These are phyloP conservation scores for Sinocyclocheilus anophthalmus DNA, from an alignment of 2,113 vertebrate genomes.

Conservation along the genomic window DNA sequence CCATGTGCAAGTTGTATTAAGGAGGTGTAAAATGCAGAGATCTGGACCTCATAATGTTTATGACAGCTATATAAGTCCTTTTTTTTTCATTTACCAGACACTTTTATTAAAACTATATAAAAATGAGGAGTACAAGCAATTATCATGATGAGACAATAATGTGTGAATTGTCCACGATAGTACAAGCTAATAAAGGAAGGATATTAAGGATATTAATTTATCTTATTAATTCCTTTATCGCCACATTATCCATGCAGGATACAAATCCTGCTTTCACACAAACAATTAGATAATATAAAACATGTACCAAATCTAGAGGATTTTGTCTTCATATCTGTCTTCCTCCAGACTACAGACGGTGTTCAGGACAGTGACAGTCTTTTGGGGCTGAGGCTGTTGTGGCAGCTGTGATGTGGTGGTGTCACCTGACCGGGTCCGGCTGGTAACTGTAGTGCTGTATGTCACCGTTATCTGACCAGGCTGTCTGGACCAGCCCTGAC, in stretches of 20 bases:
- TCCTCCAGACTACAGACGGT: neutral
- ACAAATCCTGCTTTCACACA: neutral
- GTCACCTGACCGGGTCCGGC: slow-evolving; percentile 21
- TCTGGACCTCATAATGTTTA: too few relatives aligned
- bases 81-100: too few relatives aligned
- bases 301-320: neutral
- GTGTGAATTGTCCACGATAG: too few relatives aligned
- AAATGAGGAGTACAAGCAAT: too few relatives aligned
- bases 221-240: neutral
- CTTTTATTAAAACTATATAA: too few relatives aligned
- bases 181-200: too few relatives aligned
- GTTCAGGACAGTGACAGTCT: neutral
- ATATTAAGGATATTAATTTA: too few relatives aligned
- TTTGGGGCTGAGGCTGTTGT: slow-evolving; percentile 11
- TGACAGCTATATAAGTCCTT: too few relatives aligned
- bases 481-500: slow-evolving; percentile 46
- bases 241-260: neutral
- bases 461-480: slow-evolving; percentile 50
- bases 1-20: too few relatives aligned
- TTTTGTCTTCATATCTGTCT: neutral
- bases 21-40: too few relatives aligned
- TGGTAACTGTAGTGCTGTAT: slow-evolving; percentile 43
- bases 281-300: neutral
- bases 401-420: slow-evolving; percentile 34
- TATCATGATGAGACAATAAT: too few relatives aligned